Evolutionary conservation across 2,797 vertebrate species (phyloP).

Genomic region (Propithecus perrieri): DNA sequence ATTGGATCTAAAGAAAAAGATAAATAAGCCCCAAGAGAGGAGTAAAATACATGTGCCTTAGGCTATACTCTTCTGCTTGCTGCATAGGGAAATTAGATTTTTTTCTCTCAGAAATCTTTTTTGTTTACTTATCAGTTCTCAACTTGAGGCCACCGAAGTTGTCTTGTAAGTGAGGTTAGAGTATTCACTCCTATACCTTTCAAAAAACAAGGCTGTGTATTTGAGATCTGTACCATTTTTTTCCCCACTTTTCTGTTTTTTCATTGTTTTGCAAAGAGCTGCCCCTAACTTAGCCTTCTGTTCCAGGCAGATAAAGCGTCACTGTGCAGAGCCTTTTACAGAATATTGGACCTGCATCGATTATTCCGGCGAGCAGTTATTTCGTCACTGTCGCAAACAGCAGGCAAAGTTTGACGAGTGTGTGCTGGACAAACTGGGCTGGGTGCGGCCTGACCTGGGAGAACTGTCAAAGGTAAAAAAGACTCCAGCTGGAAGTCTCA

Average conservation of each 20-base stretch:
- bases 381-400: slow-evolving; percentile 92
- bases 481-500: not conserved
- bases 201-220: not conserved
- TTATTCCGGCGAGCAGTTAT: slow-evolving; percentile 86
- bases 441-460: slow-evolving; percentile 95
- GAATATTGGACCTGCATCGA: slow-evolving; percentile 99
- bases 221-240: not conserved
- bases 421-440: slow-evolving; percentile 96
- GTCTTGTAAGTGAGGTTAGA: not conserved
- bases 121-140: not conserved
- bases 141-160: not conserved
- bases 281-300: not conserved
- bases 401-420: slow-evolving; percentile 94
- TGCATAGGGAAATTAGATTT: not conserved
- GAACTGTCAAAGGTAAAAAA: slow-evolving; percentile 96
- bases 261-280: not conserved
- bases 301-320: slow-evolving; percentile 93
- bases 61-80: not conserved
- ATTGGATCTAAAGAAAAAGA: not conserved
- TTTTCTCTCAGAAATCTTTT: not conserved
- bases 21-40: not conserved
- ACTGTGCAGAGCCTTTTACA: slow-evolving; percentile 96
- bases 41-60: not conserved
- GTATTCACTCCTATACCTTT: not conserved
- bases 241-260: not conserved